Percentiles rank a stretch among this genome's conserved stretches.
Evolutionary conservation across 2,113 vertebrate genomes (phyloP).

Genomic region (Labeo rohita): DNA sequence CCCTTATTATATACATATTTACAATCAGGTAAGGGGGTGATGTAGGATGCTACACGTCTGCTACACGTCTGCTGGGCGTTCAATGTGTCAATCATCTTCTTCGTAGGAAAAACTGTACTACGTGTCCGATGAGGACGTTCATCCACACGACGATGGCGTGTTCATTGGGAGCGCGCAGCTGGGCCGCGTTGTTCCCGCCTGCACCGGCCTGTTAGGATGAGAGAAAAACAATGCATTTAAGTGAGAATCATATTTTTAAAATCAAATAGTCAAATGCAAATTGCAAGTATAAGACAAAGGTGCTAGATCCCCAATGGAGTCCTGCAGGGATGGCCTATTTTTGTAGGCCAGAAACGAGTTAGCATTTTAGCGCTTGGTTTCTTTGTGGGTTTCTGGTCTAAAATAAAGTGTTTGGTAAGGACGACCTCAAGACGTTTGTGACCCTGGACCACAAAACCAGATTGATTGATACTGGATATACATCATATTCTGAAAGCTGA

Average conservation of each 20-base stretch:
- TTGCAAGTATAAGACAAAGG: background rate
- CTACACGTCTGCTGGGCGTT: constrained; percentile 73
- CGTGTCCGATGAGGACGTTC: constrained; percentile 67
- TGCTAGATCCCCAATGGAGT: background rate
- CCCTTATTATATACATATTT: constrained; percentile 54
- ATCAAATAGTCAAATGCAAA: background rate
- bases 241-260: background rate
- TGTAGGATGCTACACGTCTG: constrained; percentile 41
- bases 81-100: constrained; percentile 57
- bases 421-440: too few species aligned
- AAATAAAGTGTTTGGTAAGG: too few species aligned
- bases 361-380: background rate
- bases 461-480: too few species aligned
- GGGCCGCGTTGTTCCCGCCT: constrained; percentile 64
- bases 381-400: too few species aligned
- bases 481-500: too few species aligned
- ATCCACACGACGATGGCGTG: constrained; percentile 67
- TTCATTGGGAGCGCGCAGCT: constrained; percentile 63
- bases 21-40: constrained; percentile 8
- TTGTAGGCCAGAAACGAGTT: background rate
- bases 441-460: too few species aligned
- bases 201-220: constrained; percentile 71
- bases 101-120: constrained; percentile 66
- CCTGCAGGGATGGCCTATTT: background rate
- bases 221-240: constrained; percentile 27